A percentile compares a stretch with the other conserved stretches of the same genome.
Evolutionary conservation across 2,113 vertebrate species (phyloP).

Genomic region (Dasyornis broadbenti): DNA sequence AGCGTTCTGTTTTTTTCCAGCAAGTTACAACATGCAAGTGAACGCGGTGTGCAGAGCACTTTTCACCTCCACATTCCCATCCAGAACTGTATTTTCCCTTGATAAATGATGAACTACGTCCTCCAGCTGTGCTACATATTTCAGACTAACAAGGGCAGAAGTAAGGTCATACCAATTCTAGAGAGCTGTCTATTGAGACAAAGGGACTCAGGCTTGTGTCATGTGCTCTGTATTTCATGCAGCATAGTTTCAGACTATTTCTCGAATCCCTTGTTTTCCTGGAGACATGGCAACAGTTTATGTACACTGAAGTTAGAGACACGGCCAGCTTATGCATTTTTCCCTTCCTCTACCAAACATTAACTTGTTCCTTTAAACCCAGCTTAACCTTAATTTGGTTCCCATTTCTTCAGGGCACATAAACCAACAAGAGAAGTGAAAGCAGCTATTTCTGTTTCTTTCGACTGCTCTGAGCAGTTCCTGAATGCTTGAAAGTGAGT

Average conservation of each 20-base stretch:
- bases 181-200: neutral
- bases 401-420: slow-evolving; percentile 26
- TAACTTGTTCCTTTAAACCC: slow-evolving; percentile 49
- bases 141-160: slow-evolving; percentile 32
- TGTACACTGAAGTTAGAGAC: neutral
- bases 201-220: neutral
- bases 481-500: neutral
- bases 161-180: neutral
- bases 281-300: neutral
- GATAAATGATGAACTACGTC: slow-evolving; percentile 31
- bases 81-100: slow-evolving; percentile 36
- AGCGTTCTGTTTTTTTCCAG: slow-evolving; percentile 16
- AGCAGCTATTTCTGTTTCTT: slow-evolving; percentile 23
- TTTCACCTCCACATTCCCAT: slow-evolving; percentile 17
- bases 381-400: slow-evolving; percentile 27
- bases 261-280: neutral
- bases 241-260: neutral
- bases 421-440: slow-evolving; percentile 33
- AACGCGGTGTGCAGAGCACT: neutral
- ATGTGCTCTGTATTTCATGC: neutral
- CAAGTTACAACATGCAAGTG: slow-evolving; percentile 7
- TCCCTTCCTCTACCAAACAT: neutral
- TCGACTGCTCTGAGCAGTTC: neutral
- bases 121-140: slow-evolving; percentile 40
- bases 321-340: neutral